Evolutionary conservation across 1,140 invertebrate species (phyloP).

Genomic region (Aphelinus certus): DNA sequence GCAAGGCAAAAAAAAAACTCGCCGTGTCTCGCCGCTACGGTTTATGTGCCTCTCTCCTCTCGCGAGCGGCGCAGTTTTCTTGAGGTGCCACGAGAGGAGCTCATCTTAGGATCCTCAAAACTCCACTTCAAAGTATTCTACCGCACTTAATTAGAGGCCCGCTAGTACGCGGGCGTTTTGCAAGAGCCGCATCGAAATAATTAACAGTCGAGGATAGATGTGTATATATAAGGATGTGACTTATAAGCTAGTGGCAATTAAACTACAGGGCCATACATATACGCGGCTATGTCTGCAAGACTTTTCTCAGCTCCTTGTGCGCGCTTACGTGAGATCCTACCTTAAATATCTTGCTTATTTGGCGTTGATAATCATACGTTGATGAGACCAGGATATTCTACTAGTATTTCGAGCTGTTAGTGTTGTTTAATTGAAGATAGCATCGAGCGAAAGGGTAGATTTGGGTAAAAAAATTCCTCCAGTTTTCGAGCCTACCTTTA

Average conservation of each 20-base stretch:
- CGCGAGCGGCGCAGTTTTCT: not conserved
- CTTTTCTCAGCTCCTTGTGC: too few species aligned
- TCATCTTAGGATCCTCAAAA: slow-evolving; percentile 35
- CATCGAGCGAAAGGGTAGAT: too few species aligned
- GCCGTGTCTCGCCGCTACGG: not conserved
- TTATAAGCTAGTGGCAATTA: slow-evolving; percentile 33
- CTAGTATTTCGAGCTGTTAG: too few species aligned
- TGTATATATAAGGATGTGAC: not conserved
- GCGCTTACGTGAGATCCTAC: too few species aligned
- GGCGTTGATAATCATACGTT: too few species aligned
- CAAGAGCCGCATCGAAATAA: slow-evolving; percentile 25
- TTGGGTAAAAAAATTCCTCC: too few species aligned
- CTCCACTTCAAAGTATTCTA: slow-evolving; percentile 25
- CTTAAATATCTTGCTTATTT: too few species aligned
- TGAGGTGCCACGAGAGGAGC: not conserved
- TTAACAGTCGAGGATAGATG: slow-evolving; percentile 15
- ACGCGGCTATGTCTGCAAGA: too few species aligned
- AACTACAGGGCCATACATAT: not conserved
- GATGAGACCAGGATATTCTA: too few species aligned
- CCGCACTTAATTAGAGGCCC: slow-evolving; percentile 38
- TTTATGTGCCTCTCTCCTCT: not conserved
- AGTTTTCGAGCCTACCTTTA: too few species aligned
- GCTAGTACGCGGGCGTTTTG: not conserved
- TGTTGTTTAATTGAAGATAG: too few species aligned
- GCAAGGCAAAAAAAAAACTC: not conserved